Evolutionary conservation across 1,140 invertebrate genomes (phyloP), one percentile per base, ranked within the genome.

Genomic region (Pseudomyrmex flavicornis): DNA sequence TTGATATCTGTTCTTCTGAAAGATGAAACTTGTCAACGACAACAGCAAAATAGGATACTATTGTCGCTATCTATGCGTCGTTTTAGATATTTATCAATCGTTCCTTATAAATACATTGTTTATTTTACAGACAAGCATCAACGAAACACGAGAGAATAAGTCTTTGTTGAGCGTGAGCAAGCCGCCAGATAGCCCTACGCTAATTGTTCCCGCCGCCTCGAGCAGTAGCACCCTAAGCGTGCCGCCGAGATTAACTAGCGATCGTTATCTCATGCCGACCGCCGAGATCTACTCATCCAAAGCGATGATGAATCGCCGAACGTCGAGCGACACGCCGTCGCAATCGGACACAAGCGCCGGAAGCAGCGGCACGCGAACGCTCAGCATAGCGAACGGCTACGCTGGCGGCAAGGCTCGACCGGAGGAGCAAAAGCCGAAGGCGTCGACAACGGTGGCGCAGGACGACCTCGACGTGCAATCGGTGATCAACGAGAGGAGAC

Each of bases 381-480:
- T 69, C 0, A 88, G 82, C 22, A 59, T 82, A 5, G 68, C 68
- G 5, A 88, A 74, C 61, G 74, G 83, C 9, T 83, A 87, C 17
- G 69, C 66, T 0, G n/a, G 84, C 82, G 35, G 84, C 22, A 85
- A 77, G 44, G 68, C 82, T 1, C 76, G 66, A 13, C 7, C 48
- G 8, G 87, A 91, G 26, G 74, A 80, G 2, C n/a, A 56, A 26
- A 90, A 89, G 10, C 8, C 54, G 5, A 74, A 61, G n/a, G 3
- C 1, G 83, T 59, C 1, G 80, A 90, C 56, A 68, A 84, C 59
- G 52, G 46, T 48, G 35, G 48, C 26, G 1, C 50, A 20, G 7
- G 89, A 92, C n/a, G 91, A 92, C 50, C 70, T 93, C 15, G 93
- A 94, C 72, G 93, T 94, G 50, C 94, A 94, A 59, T 94, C 93